Evolutionary conservation across 2,797 vertebrate genomes (phyloP).

Genomic region (Sparus aurata): DNA sequence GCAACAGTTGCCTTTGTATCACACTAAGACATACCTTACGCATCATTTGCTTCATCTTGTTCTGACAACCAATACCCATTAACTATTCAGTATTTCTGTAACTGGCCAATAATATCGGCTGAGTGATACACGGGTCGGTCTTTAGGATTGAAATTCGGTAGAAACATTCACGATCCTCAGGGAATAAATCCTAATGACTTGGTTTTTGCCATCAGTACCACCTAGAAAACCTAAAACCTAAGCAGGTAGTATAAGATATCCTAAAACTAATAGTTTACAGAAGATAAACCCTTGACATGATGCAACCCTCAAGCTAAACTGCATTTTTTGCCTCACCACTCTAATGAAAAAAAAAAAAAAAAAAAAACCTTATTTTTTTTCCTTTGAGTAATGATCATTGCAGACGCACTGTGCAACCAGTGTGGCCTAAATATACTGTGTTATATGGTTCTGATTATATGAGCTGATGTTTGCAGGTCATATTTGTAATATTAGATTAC

Average conservation of each 20-base stretch:
- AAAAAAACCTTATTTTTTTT: background rate
- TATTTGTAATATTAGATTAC: slow-evolving; percentile 25
- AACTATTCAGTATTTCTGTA: too few species aligned
- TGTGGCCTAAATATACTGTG: background rate
- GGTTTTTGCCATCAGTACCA: background rate
- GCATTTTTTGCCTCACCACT: background rate
- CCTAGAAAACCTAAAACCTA: background rate
- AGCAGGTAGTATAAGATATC: background rate
- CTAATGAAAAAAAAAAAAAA: too few species aligned
- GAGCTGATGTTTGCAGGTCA: slow-evolving; percentile 22
- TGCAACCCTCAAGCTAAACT: background rate
- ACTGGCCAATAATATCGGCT: too few species aligned
- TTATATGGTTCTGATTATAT: background rate
- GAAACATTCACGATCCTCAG: background rate
- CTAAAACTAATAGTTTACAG: background rate
- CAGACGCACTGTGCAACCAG: background rate
- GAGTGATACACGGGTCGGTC: too few species aligned
- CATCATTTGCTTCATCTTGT: too few species aligned
- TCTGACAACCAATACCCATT: too few species aligned
- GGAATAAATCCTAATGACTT: background rate
- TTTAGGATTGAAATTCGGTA: background rate
- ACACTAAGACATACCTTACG: too few species aligned
- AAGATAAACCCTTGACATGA: background rate
- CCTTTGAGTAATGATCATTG: background rate
- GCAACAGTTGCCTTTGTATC: too few species aligned